Percentiles rank a stretch among this genome's conserved stretches.
Evolutionary conservation across 2,888 invertebrate species (phyloP).

Genomic region (Lissocephala sabroskyi): DNA sequence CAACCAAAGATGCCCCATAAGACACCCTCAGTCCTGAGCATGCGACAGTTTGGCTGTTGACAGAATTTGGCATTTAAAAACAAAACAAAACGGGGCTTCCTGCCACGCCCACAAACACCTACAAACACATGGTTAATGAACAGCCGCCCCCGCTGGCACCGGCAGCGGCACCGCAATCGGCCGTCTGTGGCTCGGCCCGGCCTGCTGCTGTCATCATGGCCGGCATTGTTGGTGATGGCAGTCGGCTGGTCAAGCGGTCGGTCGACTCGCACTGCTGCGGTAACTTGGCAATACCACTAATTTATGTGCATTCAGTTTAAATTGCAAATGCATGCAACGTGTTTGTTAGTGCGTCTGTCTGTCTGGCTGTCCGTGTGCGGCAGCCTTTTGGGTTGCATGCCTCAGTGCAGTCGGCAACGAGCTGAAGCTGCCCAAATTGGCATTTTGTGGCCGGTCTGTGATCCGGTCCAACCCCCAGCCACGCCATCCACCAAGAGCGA

Average conservation of each 20-base stretch:
- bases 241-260: neutral
- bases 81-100: no score
- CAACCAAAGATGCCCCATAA: no score
- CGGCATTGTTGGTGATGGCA: slow-evolving; percentile 4
- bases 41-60: no score
- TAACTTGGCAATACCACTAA: slow-evolving; percentile 45
- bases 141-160: no score
- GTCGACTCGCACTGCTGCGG: slow-evolving; percentile 3
- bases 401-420: neutral
- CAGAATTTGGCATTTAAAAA: no score
- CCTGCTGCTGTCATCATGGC: slow-evolving; percentile 8
- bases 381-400: slow-evolving; percentile 2
- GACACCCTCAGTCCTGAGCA: no score
- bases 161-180: no score
- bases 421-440: slow-evolving; percentile 2
- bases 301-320: slow-evolving; percentile 60
- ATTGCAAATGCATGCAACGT: slow-evolving; percentile 53
- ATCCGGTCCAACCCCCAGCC: slow-evolving; percentile 19
- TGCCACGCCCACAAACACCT: neutral
- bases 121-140: slow-evolving; percentile 27
- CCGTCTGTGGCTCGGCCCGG: slow-evolving; percentile 6
- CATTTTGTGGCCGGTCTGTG: slow-evolving; percentile 27
- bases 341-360: slow-evolving; percentile 19
- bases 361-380: neutral
- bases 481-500: neutral